These are phyloP conservation scores for Chamaea fasciata DNA, from an alignment of 2,113 vertebrate species.

Conservation along the genomic window DNA sequence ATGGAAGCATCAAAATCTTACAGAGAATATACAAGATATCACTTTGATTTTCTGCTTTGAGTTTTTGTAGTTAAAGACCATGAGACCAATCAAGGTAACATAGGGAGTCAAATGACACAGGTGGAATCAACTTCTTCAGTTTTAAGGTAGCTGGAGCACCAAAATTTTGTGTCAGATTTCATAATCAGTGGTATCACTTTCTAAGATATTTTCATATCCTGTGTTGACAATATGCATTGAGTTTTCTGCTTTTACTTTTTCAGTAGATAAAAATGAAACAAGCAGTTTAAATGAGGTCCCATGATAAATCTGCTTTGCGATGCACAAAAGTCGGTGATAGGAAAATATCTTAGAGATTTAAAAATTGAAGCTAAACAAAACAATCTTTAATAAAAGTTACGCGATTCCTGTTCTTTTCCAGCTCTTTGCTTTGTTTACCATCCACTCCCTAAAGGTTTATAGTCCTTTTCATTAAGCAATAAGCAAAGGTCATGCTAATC, in stretches of 20 bases:
- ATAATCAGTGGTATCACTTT: not conserved
- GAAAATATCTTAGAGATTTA: not conserved
- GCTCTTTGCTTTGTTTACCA: conserved; percentile 38
- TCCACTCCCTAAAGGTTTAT: conserved; percentile 42
- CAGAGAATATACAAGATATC: not conserved
- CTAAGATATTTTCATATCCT: not conserved
- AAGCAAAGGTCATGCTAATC: conserved; percentile 52
- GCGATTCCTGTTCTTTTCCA: conserved; percentile 26
- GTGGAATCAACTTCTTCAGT: not conserved
- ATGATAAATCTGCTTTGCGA: not conserved
- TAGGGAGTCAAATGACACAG: not conserved
- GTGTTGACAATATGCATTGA: not conserved
- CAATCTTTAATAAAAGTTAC: not conserved
- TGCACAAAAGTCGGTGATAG: not conserved
- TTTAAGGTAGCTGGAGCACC: not conserved
- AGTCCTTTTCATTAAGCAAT: conserved; percentile 44
- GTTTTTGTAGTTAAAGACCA: not conserved
- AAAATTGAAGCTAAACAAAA: conserved; percentile 35
- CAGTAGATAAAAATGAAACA: not conserved
- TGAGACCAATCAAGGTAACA: not conserved
- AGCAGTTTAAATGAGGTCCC: not conserved
- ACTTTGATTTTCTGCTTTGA: not conserved
- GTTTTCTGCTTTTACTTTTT: not conserved
- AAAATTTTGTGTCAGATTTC: not conserved
- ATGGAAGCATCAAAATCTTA: not conserved